A percentile compares a stretch with the other conserved stretches of the same genome.
These are phyloP conservation scores for Patella pellucida DNA, from an alignment of 2,888 invertebrate genomes.

Conservation along the genomic window DNA sequence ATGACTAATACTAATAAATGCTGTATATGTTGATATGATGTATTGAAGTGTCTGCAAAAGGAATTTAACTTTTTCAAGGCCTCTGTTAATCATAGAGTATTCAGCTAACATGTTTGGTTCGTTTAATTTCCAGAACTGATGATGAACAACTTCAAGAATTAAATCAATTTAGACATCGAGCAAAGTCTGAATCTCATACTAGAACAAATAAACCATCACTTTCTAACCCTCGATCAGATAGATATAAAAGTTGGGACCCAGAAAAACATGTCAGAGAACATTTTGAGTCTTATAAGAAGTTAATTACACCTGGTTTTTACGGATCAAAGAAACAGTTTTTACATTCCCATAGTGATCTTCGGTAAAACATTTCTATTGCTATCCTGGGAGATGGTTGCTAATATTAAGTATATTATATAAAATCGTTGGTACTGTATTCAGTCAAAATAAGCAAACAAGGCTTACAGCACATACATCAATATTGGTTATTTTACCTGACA, in stretches of 20 bases:
- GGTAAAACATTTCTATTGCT: slow-evolving; percentile 32
- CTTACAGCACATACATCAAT: no score
- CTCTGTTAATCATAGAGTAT: neutral
- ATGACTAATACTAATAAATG: no score
- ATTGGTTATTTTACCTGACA: no score
- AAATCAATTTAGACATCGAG: slow-evolving; percentile 22
- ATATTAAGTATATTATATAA: no score
- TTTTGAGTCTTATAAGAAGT: slow-evolving; percentile 59
- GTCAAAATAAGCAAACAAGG: no score
- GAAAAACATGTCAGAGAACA: slow-evolving; percentile 39
- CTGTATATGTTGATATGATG: no score
- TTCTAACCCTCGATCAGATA: slow-evolving; percentile 21
- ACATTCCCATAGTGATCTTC: slow-evolving; percentile 47
- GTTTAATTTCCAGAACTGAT: slow-evolving; percentile 48
- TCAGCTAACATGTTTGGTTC: neutral
- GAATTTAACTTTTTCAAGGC: slow-evolving; percentile 3
- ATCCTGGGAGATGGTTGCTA: slow-evolving; percentile 1
- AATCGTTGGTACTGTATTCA: no score
- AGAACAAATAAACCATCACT: neutral
- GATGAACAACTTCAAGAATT: slow-evolving; percentile 43
- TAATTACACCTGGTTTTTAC: slow-evolving; percentile 63
- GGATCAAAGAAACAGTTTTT: slow-evolving; percentile 41
- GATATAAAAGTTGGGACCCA: slow-evolving; percentile 35
- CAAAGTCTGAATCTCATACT: slow-evolving; percentile 32
- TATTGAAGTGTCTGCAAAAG: neutral